phyloP scores from a whole-genome alignment of 2,113 vertebrate species.

The Ophiodon elongatus region DNA sequence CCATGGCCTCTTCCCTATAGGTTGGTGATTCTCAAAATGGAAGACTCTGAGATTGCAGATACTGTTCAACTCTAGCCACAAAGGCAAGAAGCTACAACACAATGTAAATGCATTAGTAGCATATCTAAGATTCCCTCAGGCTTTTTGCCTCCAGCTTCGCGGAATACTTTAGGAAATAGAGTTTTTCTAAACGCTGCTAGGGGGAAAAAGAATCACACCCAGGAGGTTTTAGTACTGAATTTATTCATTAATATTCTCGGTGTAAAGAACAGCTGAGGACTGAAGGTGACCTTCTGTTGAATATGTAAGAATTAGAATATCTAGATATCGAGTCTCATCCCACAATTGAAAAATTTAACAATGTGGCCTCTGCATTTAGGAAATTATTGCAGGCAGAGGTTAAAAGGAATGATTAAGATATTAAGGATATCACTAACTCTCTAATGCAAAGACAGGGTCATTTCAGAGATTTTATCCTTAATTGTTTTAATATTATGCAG shows the following conservation, averaged over 20 bases:
- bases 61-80: conserved; percentile 21
- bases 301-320: conserved; percentile 13
- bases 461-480: not conserved
- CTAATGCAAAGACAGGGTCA: not conserved
- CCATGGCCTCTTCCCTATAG: conserved; percentile 2
- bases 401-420: conserved; percentile 8
- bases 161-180: conserved; percentile 29
- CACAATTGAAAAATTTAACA: not conserved
- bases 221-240: conserved; percentile 9
- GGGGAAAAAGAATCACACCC: not conserved
- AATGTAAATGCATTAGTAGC: conserved; percentile 37
- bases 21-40: conserved; percentile 17
- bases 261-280: conserved; percentile 14
- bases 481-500: not conserved
- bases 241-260: not conserved
- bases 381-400: conserved; percentile 3
- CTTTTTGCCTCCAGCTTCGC: conserved; percentile 20
- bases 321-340: not conserved
- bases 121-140: conserved; percentile 18
- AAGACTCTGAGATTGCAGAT: conserved; percentile 13
- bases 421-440: not conserved
- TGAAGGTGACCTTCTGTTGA: conserved; percentile 27
- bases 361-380: not conserved
- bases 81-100: not conserved
- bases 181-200: conserved; percentile 24